A percentile compares a stretch with the other conserved stretches of the same genome.
These are phyloP conservation scores for Stenopsyche tienmushanensis DNA, from an alignment of 1,140 invertebrate species.

Conservation along the genomic window DNA sequence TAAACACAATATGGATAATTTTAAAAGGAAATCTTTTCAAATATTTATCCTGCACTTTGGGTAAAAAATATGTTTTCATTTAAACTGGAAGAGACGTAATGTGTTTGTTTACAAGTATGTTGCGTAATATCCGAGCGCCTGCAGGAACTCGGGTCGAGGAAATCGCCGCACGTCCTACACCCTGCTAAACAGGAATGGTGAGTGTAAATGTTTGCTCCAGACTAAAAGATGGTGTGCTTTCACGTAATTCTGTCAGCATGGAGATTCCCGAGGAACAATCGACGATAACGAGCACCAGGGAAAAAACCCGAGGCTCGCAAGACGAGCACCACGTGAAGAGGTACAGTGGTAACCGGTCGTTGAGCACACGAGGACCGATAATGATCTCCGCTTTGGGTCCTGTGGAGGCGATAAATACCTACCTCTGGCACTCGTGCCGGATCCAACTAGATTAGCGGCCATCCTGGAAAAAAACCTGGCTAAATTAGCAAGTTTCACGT, in stretches of 20 bases:
- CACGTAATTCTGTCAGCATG: conserved; percentile 12
- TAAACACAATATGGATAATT: too few species aligned
- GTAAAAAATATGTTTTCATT: too few species aligned
- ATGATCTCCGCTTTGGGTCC: conserved; percentile 9
- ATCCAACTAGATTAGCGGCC: conserved; percentile 24
- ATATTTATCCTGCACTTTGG: too few species aligned
- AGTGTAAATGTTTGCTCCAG: background rate
- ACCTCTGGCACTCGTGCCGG: conserved; percentile 8
- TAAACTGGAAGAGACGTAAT: too few species aligned
- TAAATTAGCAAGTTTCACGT: conserved; percentile 29
- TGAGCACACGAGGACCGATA: conserved; percentile 5
- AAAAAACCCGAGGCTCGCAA: background rate
- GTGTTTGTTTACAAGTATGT: background rate
- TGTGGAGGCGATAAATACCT: conserved; percentile 17
- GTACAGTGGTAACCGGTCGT: background rate
- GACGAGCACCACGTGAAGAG: background rate
- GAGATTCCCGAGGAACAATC: conserved; percentile 16
- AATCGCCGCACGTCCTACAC: too few species aligned
- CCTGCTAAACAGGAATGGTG: too few species aligned
- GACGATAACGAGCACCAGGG: conserved; percentile 12
- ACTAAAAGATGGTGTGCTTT: background rate
- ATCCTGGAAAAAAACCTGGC: background rate
- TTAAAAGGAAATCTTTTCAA: too few species aligned
- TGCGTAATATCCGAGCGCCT: background rate
- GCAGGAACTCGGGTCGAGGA: too few species aligned